Evolutionary conservation across 2,797 vertebrate genomes (phyloP), one percentile per base, ranked within the genome.

Genomic region (Sparus aurata): DNA sequence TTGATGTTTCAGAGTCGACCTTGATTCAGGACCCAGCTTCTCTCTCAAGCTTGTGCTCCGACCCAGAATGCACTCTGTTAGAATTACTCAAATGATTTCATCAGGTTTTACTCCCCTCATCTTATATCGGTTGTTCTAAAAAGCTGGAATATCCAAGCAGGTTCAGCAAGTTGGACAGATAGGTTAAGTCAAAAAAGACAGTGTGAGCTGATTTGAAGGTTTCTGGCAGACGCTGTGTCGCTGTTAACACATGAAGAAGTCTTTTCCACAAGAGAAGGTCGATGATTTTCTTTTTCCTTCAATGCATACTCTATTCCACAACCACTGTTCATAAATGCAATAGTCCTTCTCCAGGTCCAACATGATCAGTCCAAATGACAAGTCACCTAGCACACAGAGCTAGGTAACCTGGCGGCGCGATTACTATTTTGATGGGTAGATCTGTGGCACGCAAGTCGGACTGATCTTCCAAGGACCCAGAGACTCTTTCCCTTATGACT

Each of bases 271-370:
- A 53, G 38, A 66, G 76, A 82, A 54, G 54, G 80, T 57, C 18
- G 30, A 73, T 62, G 34, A 58, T 66, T 57, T 27, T 12, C 13
- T 47, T 49, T 34, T 27, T 45, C 47, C 69, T 76, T 85, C 84
- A 79, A 77, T 2, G 53, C 25, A 57, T 68, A 63, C 77, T 81
- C 75, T 70, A 49, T 82, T 84, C 79, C 75, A 85, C 85, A 84
- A 63, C 80, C 79, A 86, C 62, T 88, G 89, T 93, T 92, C 88
- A 83, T 75, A 79, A 58, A 67, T 73, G 72, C 68, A 50, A 81
- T 53, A 82, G 83, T 91, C 84, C 71, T 82, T 81, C 59, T 88
- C 80, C 66, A 47, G 87, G 86, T 92, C 92, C 89, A 84, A 70
- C 60, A 18, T 15, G 74, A 82, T 90, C 89, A 85, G 83, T 65